A percentile compares a stretch with the other conserved stretches of the same genome.
Conservation (phyloP, 92 coral and sea anemone species). For the Epizoanthus illoricatus region DNA sequence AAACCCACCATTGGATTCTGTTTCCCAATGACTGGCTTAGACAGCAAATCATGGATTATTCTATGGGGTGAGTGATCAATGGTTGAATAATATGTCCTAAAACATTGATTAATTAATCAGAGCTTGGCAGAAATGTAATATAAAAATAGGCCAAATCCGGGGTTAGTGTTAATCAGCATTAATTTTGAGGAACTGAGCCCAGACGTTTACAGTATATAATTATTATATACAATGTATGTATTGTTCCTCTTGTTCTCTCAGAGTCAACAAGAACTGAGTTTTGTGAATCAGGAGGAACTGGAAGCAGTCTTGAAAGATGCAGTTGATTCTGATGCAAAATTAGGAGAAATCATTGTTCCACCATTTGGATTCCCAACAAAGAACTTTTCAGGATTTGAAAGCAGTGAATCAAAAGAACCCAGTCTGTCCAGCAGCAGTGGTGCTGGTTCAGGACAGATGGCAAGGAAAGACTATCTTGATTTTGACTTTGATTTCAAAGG, state of each 20-base stretch:
- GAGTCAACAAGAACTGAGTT: slow-evolving; percentile 84
- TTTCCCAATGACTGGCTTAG: too few species aligned
- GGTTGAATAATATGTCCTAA: too few species aligned
- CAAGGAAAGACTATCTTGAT: slow-evolving; percentile 68
- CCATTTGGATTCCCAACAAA: slow-evolving; percentile 42
- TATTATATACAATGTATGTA: not conserved
- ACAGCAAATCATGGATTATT: too few species aligned
- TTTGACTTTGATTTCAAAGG: slow-evolving; percentile 50
- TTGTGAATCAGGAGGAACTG: slow-evolving; percentile 69
- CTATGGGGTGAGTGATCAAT: too few species aligned
- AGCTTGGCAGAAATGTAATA: too few species aligned
- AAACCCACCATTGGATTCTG: too few species aligned
- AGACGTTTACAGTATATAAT: too few species aligned
- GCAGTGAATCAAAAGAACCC: slow-evolving; percentile 65
- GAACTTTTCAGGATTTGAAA: slow-evolving; percentile 34
- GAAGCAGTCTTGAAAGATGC: slow-evolving; percentile 63
- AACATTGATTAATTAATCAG: too few species aligned
- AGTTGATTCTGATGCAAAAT: slow-evolving; percentile 51
- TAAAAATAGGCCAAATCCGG: too few species aligned
- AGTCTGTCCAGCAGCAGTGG: slow-evolving; percentile 38
- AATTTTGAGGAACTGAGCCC: too few species aligned
- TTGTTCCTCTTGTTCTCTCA: slow-evolving; percentile 14
- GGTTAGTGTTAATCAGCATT: too few species aligned
- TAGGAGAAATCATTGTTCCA: slow-evolving; percentile 34
- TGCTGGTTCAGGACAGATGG: slow-evolving; percentile 69